phyloP scores from a whole-genome alignment of 2,113 vertebrate species.

The Vombatus ursinus region DNA sequence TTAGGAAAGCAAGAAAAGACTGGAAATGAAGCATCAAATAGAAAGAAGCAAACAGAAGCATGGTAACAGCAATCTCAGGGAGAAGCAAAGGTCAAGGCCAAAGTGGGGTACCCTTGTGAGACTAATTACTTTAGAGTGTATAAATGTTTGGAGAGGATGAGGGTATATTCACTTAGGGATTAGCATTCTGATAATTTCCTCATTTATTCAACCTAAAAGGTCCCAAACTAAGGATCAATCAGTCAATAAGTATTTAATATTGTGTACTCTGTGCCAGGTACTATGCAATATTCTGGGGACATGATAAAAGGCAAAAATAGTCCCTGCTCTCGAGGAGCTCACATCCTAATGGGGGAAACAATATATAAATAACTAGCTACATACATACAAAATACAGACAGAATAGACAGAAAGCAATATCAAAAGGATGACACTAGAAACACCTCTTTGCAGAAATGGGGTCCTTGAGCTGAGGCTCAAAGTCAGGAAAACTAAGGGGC shows the following conservation, averaged over 20 bases:
- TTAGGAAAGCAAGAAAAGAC: not conserved
- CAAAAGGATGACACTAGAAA: not conserved
- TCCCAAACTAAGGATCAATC: not conserved
- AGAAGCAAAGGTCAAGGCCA: too few relatives aligned
- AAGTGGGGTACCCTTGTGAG: too few relatives aligned
- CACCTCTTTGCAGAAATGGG: not conserved
- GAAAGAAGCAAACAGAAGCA: too few relatives aligned
- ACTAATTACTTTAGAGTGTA: not conserved
- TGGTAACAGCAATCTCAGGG: too few relatives aligned
- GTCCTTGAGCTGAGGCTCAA: not conserved
- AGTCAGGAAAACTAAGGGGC: too few relatives aligned
- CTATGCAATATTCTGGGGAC: not conserved
- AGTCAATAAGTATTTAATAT: too few relatives aligned
- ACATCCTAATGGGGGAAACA: not conserved
- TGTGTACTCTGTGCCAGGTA: not conserved
- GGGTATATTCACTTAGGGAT: not conserved
- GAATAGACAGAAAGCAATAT: not conserved
- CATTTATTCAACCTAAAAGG: not conserved
- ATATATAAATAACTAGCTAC: not conserved
- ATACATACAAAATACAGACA: not conserved
- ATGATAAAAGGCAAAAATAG: not conserved
- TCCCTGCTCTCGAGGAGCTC: too few relatives aligned
- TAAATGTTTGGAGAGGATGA: not conserved
- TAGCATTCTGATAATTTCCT: not conserved
- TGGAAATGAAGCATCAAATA: not conserved